Conservation (phyloP, 2,113 vertebrate genomes). For the Phylloscopus whistleri region DNA sequence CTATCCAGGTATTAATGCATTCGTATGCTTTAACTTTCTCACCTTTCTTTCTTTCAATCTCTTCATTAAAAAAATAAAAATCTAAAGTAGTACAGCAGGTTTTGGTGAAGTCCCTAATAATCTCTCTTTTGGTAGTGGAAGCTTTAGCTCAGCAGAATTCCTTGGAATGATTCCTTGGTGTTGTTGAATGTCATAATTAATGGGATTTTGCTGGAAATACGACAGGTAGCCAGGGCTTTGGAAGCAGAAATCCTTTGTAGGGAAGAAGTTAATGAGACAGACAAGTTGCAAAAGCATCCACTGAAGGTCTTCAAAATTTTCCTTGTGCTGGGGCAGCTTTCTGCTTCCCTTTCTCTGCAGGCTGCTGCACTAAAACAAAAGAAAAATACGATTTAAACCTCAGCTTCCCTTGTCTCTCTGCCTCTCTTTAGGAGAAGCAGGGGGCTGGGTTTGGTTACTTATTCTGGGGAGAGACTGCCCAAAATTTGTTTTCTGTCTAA, state of each 20-base stretch:
- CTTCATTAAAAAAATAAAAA: not conserved
- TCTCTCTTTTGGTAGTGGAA: not conserved
- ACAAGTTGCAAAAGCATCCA: not conserved
- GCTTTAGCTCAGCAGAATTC: constrained; percentile 6
- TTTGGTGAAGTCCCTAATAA: not conserved
- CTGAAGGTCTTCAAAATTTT: not conserved
- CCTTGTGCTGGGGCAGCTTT: not conserved
- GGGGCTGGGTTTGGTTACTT: not conserved
- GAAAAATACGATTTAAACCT: not conserved
- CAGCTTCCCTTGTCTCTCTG: not conserved
- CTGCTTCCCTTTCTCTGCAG: not conserved
- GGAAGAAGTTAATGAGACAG: constrained; percentile 5
- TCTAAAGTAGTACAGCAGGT: not conserved
- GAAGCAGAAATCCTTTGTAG: constrained; percentile 1
- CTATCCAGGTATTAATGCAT: fast-evolving
- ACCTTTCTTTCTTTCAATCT: not conserved
- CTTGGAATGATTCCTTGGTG: not conserved
- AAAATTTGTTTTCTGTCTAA: not conserved
- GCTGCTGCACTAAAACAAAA: not conserved
- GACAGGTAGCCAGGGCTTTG: not conserved
- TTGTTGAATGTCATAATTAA: not conserved
- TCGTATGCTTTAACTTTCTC: not conserved
- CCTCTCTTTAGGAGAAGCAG: not conserved
- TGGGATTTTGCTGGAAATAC: not conserved
- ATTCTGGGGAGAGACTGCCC: not conserved